Evolutionary conservation across 2,797 vertebrate genomes (phyloP), one percentile per base, ranked within the genome.

Genomic region (Catharus ustulatus): DNA sequence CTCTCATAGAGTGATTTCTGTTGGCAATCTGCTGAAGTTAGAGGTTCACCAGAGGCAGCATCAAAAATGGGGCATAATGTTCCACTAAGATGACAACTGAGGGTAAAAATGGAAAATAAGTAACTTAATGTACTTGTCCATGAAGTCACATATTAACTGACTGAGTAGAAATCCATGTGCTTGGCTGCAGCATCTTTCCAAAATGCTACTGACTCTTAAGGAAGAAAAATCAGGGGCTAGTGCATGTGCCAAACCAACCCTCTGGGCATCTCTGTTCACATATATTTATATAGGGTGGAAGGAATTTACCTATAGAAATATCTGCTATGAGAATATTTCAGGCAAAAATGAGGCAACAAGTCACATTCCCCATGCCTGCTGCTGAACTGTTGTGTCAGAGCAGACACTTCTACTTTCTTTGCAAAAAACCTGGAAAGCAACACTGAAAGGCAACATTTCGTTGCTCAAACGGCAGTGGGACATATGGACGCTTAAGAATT

Each of bases 351-450:
- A 90, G 32, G 20, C 14, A 40, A 40, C 9, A 54, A 57, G n/a
- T 32, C 24, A 52, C 13, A 36, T 43, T 83, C 10, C 26, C 4
- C 0, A 0, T 46, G 52, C 11, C 26, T 2, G 1, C 62, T 64
- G 49, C 27, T 63, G 32, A 81, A 18, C 42, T 74, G 30, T 57
- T 77, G 36, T 42, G 13, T 80, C 45, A 51, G 52, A 69, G 40
- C 0, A 4, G 40, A 30, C 42, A 54, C 34, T 81, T 74, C 38
- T 17, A 29, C 45, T 75, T 84, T 17, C 58, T 78, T 51, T 62
- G 17, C 13, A 72, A 75, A 88, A 81, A 46, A 57, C 17, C 16
- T 54, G 38, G 34, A 87, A 84, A 93, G 8, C 19, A 45, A 42
- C 38, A 30, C 3, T 5, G 43, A 48, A 13, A 29, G 23, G 13